Base-by-base conservation (phyloP, 1,140 invertebrate genomes). In the Euwallacea similis region DNA sequence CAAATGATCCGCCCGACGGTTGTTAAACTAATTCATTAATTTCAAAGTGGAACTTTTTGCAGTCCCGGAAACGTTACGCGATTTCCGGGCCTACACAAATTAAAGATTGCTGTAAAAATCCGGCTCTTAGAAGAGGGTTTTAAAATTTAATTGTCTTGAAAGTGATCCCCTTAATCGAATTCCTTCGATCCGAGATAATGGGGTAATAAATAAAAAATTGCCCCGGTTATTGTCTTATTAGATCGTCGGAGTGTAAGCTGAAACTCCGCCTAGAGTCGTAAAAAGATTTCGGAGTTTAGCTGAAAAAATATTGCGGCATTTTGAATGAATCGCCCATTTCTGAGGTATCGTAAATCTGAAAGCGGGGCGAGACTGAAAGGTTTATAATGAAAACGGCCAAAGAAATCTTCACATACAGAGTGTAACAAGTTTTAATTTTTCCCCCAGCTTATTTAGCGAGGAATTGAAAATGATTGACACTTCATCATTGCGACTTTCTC, bases 21-120 rank as follows among this genome's bases (percentile, higher is more conserved):
- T 56, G 54, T 56, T 56, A 56, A 56, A 56, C 54, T 56, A 56
- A 56, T 56, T 56, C 54, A 56, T 56, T 56, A 56, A 56, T 56
- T 56, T 56, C 54, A 56, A 56, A 56, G n/a, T n/a, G 16, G n/a
- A 8, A 9, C 16, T 56, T 56, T 56, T 50, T 56, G 8, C 16
- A 6, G 11, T 56, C 16, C 8, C 8, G 16, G 54, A 56, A 21
- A 13, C 9, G 46, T 11, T 11, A 50, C 46, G 13, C 9, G 9
- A 50, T 50, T 13, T 10, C 46, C 8, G 16, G 54, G 54, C 54
- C 11, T n/a, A 16, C 8, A 16, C 54, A 16, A 15, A 56, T 56
- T 56, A 56, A 56, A 56, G 54, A 56, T 16, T n/a, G n/a, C 54
- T 8, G 54, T 21, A 56, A 56, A 56, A 56, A 56, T 56, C 16